phyloP scores from a whole-genome alignment of 2,797 vertebrate species.

The Aulostomus chinensis region DNA sequence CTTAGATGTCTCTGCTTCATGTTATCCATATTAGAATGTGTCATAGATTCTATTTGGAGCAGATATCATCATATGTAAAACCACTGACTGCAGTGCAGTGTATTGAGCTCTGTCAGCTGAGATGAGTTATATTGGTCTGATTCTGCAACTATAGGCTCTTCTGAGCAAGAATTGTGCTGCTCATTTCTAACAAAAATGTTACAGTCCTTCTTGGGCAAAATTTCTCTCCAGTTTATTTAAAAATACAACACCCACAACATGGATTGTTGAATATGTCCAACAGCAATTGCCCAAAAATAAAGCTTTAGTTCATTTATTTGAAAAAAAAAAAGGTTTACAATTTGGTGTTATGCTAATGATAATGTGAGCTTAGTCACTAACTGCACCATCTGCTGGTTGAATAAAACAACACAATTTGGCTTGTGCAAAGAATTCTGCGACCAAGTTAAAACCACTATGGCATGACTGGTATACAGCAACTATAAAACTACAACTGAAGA shows the following conservation, averaged over 20 bases:
- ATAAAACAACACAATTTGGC: conserved; percentile 15
- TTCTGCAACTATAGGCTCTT: conserved; percentile 15
- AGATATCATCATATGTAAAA: conserved; percentile 45
- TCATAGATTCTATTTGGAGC: conserved; percentile 16
- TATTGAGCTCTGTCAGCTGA: conserved; percentile 45
- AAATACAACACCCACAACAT: neutral
- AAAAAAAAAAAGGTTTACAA: no score
- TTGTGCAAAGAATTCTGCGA: neutral
- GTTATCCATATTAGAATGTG: neutral
- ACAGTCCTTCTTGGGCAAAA: conserved; percentile 3
- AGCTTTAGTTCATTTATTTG: no score
- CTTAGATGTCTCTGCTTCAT: conserved; percentile 2
- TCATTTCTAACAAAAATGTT: conserved; percentile 13
- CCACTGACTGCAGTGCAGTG: conserved; percentile 44
- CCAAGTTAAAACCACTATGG: no score
- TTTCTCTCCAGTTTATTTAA: conserved; percentile 4
- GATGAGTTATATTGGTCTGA: conserved; percentile 11
- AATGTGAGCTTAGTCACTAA: no score
- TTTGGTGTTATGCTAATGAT: no score
- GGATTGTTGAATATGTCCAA: no score
- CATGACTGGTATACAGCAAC: no score
- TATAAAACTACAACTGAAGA: no score
- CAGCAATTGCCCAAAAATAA: no score
- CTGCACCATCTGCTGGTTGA: conserved; percentile 55
- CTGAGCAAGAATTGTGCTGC: conserved; percentile 8